Conservation (phyloP, 1,140 invertebrate species). For the Drosophila leontia region DNA sequence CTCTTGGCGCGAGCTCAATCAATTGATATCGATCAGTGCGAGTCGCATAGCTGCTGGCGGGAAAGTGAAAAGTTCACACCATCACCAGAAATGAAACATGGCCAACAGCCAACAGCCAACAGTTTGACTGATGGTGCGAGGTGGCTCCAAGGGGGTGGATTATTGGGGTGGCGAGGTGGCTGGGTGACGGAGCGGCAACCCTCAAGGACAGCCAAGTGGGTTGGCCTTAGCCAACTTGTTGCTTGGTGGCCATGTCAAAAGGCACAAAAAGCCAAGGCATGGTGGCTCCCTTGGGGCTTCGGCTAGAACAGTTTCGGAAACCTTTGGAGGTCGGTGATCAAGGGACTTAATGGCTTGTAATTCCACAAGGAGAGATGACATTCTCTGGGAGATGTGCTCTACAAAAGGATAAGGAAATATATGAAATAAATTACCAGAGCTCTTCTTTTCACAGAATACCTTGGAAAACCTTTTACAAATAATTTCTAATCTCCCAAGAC, state of each 20-base stretch:
- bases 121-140: conserved; percentile 45
- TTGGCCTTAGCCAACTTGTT: conserved; percentile 51
- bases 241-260: conserved; percentile 21
- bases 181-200: background rate
- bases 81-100: conserved; percentile 38
- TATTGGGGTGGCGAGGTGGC: background rate
- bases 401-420: background rate
- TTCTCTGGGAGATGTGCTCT: no score
- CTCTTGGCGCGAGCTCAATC: conserved; percentile 23
- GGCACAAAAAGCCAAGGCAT: conserved; percentile 33
- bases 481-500: background rate
- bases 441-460: background rate
- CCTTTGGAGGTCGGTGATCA: conserved; percentile 30
- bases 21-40: conserved; percentile 54
- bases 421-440: no score
- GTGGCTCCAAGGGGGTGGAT: background rate
- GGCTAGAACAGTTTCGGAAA: conserved; percentile 27
- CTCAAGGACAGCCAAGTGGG: conserved; percentile 11
- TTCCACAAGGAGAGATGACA: background rate
- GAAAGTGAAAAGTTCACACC: conserved; percentile 41
- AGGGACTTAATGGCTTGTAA: conserved; percentile 11
- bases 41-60: conserved; percentile 29
- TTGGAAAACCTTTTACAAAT: background rate
- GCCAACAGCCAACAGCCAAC: conserved; percentile 10
- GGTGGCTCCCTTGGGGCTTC: conserved; percentile 30